These are phyloP conservation scores for Tribolium castaneum DNA, from an alignment of 1,140 invertebrate species.

Conservation along the genomic window DNA sequence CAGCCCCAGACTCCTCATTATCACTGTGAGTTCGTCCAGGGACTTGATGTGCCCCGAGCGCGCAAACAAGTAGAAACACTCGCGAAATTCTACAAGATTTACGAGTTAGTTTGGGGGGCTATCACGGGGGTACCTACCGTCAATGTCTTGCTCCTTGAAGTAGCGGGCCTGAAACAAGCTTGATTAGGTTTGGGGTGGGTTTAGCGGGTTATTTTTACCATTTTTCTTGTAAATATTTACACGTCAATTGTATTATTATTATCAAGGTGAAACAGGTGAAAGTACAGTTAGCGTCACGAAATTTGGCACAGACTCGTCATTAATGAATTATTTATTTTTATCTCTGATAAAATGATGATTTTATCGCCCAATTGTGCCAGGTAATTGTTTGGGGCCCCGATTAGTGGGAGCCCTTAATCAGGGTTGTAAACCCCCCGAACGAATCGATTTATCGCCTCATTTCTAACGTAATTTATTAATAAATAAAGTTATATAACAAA, in stretches of 20 bases:
- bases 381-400: background rate
- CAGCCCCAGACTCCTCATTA: slow-evolving; percentile 93
- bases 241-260: slow-evolving; percentile 11
- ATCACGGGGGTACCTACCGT: slow-evolving; percentile 70
- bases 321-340: background rate
- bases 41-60: slow-evolving; percentile 86
- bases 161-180: slow-evolving; percentile 76
- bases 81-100: slow-evolving; percentile 84
- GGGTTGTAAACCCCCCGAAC: background rate
- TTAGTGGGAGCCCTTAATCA: background rate
- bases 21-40: slow-evolving; percentile 90
- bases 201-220: slow-evolving; percentile 11
- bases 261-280: slow-evolving; percentile 37
- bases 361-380: background rate
- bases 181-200: background rate
- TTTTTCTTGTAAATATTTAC: slow-evolving; percentile 15
- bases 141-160: slow-evolving; percentile 86
- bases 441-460: background rate
- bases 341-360: background rate
- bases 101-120: background rate
- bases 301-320: slow-evolving; percentile 11
- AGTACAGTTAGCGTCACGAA: slow-evolving; percentile 32
- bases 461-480: background rate
- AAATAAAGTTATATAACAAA: slow-evolving; percentile 14
- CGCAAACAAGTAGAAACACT: slow-evolving; percentile 95